phyloP scores from a whole-genome alignment of 1,140 invertebrate genomes.

The Lepidostoma basale region DNA sequence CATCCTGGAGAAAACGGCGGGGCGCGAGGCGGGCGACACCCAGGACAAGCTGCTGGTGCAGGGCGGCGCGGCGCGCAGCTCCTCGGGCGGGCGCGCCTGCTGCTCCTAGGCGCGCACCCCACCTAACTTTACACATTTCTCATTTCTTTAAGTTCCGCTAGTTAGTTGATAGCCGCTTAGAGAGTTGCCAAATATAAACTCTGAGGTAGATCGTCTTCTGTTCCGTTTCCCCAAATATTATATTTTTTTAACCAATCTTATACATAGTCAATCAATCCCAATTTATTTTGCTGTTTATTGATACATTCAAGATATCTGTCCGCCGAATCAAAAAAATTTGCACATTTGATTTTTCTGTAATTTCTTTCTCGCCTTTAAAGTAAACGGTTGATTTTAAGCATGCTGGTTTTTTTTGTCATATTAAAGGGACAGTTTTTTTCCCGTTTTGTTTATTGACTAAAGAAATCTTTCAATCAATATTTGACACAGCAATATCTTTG shows the following conservation, averaged over 20 bases:
- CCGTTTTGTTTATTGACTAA: too few species aligned
- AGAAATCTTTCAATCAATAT: too few species aligned
- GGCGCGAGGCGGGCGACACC: slow-evolving; percentile 54
- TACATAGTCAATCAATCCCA: neutral
- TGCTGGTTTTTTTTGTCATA: too few species aligned
- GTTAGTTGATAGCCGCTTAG: slow-evolving; percentile 25
- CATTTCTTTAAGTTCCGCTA: slow-evolving; percentile 30
- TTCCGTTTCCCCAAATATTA: neutral
- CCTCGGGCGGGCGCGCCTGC: slow-evolving; percentile 52
- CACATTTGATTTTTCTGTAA: neutral
- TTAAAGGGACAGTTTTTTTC: too few species aligned
- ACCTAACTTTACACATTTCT: slow-evolving; percentile 22
- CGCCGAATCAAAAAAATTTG: neutral
- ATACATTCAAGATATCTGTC: neutral
- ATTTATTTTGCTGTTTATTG: neutral
- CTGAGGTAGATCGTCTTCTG: slow-evolving; percentile 8
- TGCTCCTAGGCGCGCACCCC: slow-evolving; percentile 51
- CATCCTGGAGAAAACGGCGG: slow-evolving; percentile 60
- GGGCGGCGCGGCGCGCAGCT: slow-evolving; percentile 56
- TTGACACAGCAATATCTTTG: too few species aligned
- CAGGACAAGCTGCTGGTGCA: slow-evolving; percentile 52
- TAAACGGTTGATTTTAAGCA: too few species aligned
- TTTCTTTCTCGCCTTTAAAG: too few species aligned
- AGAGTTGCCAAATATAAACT: slow-evolving; percentile 36
- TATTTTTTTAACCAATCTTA: slow-evolving; percentile 10